Evolutionary conservation across 2,113 vertebrate species (phyloP).

Genomic region (Rhabdomys dilectus): DNA sequence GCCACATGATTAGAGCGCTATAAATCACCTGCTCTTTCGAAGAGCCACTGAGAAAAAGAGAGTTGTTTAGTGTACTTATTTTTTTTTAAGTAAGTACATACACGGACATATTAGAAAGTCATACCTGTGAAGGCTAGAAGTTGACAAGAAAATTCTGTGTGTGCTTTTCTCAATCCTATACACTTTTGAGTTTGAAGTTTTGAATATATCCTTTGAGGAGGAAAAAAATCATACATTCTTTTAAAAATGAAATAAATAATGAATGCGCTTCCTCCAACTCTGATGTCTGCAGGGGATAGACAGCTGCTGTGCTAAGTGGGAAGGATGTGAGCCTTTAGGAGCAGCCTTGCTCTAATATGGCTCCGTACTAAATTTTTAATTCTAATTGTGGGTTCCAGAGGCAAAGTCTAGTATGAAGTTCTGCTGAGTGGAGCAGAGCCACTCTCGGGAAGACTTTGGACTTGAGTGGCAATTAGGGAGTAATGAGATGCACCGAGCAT

Average conservation of each 20-base stretch:
- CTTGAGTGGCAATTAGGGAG: slow-evolving; percentile 37
- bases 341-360: background rate
- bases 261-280: slow-evolving; percentile 32
- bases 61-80: background rate
- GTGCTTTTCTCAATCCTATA: background rate
- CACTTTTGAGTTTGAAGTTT: background rate
- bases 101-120: background rate
- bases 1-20: background rate
- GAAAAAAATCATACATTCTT: background rate
- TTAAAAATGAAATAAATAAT: slow-evolving; percentile 59
- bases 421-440: background rate
- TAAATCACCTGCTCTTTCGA: background rate
- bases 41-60: background rate
- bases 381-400: slow-evolving; percentile 43
- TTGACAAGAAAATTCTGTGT: background rate
- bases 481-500: background rate
- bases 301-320: slow-evolving; percentile 2
- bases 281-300: background rate
- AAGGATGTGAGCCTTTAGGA: background rate
- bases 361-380: background rate
- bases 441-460: slow-evolving; percentile 11
- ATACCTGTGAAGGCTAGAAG: background rate
- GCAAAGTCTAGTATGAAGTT: background rate
- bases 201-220: background rate
- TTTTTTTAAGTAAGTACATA: background rate